Conservation (phyloP, 1,140 invertebrate species). For the Teleopsis dalmanni region DNA sequence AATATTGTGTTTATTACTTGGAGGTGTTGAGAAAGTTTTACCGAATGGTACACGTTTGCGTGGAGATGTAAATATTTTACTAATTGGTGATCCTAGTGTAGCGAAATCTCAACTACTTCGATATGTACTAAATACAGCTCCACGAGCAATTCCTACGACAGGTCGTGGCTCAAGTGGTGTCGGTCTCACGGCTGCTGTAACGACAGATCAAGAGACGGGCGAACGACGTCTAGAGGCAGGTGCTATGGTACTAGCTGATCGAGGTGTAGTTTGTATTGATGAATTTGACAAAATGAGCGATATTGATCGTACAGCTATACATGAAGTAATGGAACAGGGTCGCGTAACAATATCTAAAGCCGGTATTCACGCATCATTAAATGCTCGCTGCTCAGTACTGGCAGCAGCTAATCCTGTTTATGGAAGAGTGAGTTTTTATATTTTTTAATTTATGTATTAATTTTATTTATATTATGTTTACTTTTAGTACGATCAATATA, state of each 20-base stretch:
- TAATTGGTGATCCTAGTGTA: conserved; percentile 98
- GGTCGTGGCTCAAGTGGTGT: conserved; percentile 94
- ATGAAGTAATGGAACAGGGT: conserved; percentile 96
- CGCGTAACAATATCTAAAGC: conserved; percentile 97
- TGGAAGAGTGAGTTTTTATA: conserved; percentile 64
- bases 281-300: conserved; percentile 99
- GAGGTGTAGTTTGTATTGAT: conserved; percentile 98
- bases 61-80: conserved; percentile 95
- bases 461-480: background rate
- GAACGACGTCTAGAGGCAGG: conserved; percentile 89
- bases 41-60: conserved; percentile 92
- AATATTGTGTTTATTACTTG: conserved; percentile 88
- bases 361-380: conserved; percentile 95
- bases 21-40: conserved; percentile 92
- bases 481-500: conserved; percentile 92
- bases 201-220: conserved; percentile 89
- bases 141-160: conserved; percentile 92
- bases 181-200: conserved; percentile 97
- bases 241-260: conserved; percentile 98
- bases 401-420: conserved; percentile 99
- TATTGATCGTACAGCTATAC: conserved; percentile 96
- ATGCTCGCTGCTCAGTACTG: conserved; percentile 95
- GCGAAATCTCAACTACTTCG: conserved; percentile 96
- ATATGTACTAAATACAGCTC: conserved; percentile 91
- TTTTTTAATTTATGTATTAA: background rate